A percentile compares a stretch with the other conserved stretches of the same genome.
Conservation (phyloP, 37 sponge, comb jelly and placozoan genomes). For the Dysidea cf. avara region DNA sequence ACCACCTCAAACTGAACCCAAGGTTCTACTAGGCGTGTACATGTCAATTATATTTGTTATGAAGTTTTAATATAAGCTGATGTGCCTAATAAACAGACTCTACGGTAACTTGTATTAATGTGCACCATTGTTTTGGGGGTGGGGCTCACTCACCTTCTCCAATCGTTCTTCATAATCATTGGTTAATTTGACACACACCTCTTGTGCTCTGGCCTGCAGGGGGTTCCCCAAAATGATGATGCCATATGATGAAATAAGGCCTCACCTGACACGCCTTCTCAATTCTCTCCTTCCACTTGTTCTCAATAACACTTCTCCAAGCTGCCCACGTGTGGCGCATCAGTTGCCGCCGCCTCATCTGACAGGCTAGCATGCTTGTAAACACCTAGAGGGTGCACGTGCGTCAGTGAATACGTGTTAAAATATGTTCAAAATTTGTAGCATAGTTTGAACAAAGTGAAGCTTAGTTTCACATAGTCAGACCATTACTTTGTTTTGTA, state of each 20-base stretch:
- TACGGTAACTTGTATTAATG: constrained; percentile 13
- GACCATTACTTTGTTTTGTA: too few species aligned
- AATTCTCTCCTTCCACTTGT: constrained; percentile 83
- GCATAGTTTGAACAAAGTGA: not conserved
- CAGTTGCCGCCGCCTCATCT: constrained; percentile 49
- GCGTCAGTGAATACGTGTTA: not conserved
- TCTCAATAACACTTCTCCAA: constrained; percentile 79
- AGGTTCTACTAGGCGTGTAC: too few species aligned
- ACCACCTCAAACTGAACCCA: too few species aligned
- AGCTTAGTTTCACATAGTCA: too few species aligned
- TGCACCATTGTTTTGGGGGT: not conserved
- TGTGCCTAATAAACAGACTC: too few species aligned
- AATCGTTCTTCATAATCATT: constrained; percentile 83
- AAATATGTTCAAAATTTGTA: not conserved
- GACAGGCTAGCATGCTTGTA: constrained; percentile 52
- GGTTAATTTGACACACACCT: constrained; percentile 84
- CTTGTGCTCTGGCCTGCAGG: constrained; percentile 70
- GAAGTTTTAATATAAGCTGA: too few species aligned
- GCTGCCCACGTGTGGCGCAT: constrained; percentile 51
- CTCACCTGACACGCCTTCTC: constrained; percentile 95
- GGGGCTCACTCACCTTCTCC: constrained; percentile 40
- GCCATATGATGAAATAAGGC: not conserved
- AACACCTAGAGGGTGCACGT: constrained; percentile 10
- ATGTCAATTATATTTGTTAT: too few species aligned
- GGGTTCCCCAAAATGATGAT: not conserved